phyloP scores from a whole-genome alignment of 1,140 invertebrate species.

The Diabrotica virgifera region DNA sequence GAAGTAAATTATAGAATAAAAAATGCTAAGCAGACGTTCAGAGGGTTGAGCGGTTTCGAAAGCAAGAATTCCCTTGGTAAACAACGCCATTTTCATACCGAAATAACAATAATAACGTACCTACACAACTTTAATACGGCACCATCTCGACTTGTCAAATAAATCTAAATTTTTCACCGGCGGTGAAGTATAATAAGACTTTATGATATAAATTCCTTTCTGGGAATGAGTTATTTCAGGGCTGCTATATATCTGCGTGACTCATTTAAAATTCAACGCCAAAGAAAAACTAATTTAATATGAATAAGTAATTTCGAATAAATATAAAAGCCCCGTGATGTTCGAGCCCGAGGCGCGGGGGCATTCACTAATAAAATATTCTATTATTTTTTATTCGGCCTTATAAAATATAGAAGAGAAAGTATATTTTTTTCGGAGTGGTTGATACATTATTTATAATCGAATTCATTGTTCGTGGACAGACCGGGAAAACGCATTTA shows the following conservation, averaged over 20 bases:
- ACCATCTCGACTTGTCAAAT: constrained; percentile 27
- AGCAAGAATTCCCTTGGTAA: background rate
- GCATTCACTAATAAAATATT: constrained; percentile 48
- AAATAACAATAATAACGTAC: constrained; percentile 14
- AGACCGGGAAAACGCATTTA: constrained; percentile 29
- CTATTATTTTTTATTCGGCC: constrained; percentile 48
- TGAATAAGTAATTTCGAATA: constrained; percentile 47
- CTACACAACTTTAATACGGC: constrained; percentile 15
- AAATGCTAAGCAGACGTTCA: too few relatives aligned
- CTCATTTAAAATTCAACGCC: constrained; percentile 45
- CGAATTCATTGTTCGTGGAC: constrained; percentile 43
- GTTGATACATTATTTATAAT: constrained; percentile 46
- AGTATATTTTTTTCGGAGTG: constrained; percentile 46
- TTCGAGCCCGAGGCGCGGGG: constrained; percentile 29
- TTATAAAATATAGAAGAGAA: constrained; percentile 44
- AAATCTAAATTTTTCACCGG: constrained; percentile 33
- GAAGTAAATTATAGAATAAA: too few relatives aligned
- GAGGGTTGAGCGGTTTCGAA: too few relatives aligned
- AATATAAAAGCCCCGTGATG: constrained; percentile 43
- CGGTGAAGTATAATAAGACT: constrained; percentile 36
- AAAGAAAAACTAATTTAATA: constrained; percentile 48
- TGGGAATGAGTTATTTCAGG: constrained; percentile 40
- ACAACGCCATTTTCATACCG: constrained; percentile 4
- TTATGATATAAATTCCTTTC: constrained; percentile 40
- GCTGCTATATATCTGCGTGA: constrained; percentile 41